These are phyloP conservation scores for Amaurobius ferox DNA, from an alignment of 2,888 invertebrate species.

Conservation along the genomic window DNA sequence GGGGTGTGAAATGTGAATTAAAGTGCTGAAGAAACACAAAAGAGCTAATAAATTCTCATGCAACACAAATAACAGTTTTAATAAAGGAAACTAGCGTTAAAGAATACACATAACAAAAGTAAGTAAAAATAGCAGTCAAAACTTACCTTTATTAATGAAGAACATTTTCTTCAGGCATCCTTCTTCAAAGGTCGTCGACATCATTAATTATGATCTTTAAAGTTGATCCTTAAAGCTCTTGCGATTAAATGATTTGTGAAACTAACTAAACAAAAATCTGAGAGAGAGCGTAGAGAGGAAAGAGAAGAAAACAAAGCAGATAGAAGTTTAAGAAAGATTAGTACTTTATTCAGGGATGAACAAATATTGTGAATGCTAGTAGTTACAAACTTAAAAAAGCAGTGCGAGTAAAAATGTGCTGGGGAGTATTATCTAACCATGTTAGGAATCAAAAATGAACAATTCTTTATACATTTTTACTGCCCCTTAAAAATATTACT, in stretches of 20 bases:
- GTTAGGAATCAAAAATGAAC: too few relatives aligned
- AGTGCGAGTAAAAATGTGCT: conserved; percentile 68
- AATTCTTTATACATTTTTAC: too few relatives aligned
- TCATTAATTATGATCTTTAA: conserved; percentile 41
- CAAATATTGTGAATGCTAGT: conserved; percentile 58
- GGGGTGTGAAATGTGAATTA: conserved; percentile 55
- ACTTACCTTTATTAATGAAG: conserved; percentile 44
- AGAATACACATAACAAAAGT: conserved; percentile 45
- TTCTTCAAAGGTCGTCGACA: not conserved
- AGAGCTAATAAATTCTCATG: conserved; percentile 55
- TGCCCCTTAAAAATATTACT: too few relatives aligned
- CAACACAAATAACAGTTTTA: conserved; percentile 51
- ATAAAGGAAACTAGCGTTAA: conserved; percentile 41
- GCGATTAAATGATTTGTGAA: conserved; percentile 52
- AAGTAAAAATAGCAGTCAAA: conserved; percentile 54
- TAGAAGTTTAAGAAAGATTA: conserved; percentile 49
- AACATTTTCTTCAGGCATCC: not conserved
- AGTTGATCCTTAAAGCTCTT: conserved; percentile 59
- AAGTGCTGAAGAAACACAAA: conserved; percentile 67
- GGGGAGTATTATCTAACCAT: conserved; percentile 39
- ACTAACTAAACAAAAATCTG: conserved; percentile 56
- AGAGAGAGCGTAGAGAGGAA: conserved; percentile 57
- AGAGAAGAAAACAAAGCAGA: conserved; percentile 64
- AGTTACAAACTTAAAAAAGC: conserved; percentile 60
- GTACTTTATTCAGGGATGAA: conserved; percentile 49